A percentile compares a stretch with the other conserved stretches of the same genome.
These are phyloP conservation scores for Rhagophthalmus giganteus DNA, from an alignment of 2,888 invertebrate species.

Conservation along the genomic window DNA sequence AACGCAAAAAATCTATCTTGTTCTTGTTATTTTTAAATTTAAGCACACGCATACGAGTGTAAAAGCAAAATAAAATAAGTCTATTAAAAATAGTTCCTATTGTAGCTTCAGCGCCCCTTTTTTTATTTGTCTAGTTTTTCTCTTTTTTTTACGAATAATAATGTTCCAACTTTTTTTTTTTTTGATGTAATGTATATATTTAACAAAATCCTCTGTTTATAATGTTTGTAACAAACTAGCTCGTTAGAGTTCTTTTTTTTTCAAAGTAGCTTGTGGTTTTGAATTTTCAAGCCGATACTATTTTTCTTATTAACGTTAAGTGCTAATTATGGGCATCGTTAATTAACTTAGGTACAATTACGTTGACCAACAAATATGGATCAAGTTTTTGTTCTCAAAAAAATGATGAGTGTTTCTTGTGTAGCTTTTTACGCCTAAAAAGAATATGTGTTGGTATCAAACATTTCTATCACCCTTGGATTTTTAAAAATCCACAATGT, in stretches of 20 bases:
- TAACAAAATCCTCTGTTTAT: background rate
- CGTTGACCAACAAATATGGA: too few species aligned
- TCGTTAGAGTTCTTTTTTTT: background rate
- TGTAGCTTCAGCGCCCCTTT: conserved; percentile 19
- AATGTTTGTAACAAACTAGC: background rate
- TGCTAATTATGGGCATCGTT: too few species aligned
- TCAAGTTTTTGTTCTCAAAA: too few species aligned
- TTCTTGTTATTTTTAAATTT: conserved; percentile 12
- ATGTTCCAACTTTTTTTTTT: conserved; percentile 3
- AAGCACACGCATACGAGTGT: conserved; percentile 13
- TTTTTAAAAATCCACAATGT: too few species aligned
- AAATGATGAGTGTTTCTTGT: too few species aligned
- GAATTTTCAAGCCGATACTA: too few species aligned
- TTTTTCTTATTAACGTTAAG: too few species aligned
- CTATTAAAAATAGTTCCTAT: conserved; percentile 13
- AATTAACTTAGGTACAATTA: too few species aligned
- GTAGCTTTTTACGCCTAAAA: too few species aligned
- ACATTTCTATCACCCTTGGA: too few species aligned
- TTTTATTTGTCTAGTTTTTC: conserved; percentile 6
- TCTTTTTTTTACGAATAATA: conserved; percentile 10
- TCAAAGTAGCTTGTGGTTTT: too few species aligned
- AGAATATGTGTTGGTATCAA: too few species aligned
- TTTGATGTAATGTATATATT: background rate
- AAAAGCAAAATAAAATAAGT: conserved; percentile 9
- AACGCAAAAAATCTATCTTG: conserved; percentile 12